These are phyloP conservation scores for Calliphora vomitoria DNA, from an alignment of 2,888 invertebrate genomes.

Conservation along the genomic window DNA sequence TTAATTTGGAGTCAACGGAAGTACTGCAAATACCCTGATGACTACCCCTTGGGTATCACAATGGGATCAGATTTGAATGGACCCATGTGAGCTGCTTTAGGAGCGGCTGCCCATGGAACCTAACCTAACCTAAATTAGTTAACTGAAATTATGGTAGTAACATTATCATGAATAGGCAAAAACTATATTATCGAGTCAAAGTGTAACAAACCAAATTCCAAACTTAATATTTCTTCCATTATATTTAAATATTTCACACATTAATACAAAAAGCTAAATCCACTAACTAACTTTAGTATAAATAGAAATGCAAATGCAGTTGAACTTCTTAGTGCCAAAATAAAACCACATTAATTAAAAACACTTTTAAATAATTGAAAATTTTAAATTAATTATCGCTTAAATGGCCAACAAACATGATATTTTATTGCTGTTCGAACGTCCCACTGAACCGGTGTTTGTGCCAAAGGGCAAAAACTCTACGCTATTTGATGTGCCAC, in stretches of 20 bases:
- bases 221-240: not conserved
- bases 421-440: constrained; percentile 89
- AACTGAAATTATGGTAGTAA: too few species aligned
- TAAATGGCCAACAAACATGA: constrained; percentile 85
- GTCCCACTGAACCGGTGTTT: constrained; percentile 91
- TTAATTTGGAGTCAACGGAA: too few species aligned
- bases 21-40: too few species aligned
- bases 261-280: not conserved
- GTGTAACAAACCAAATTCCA: constrained; percentile 86
- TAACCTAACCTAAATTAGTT: too few species aligned
- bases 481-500: constrained; percentile 87
- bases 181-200: too few species aligned
- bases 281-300: not conserved
- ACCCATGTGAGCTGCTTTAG: too few species aligned
- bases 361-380: not conserved
- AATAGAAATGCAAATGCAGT: not conserved
- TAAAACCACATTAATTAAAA: not conserved
- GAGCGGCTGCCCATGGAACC: too few species aligned
- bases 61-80: too few species aligned
- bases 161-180: too few species aligned
- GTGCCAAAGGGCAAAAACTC: constrained; percentile 89
- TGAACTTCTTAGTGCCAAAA: not conserved
- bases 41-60: too few species aligned
- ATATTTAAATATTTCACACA: not conserved
- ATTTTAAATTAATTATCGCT: not conserved